A percentile compares a stretch with the other conserved stretches of the same genome.
These are phyloP conservation scores for Lordiphosa stackelbergi DNA, from an alignment of 1,140 invertebrate species.

Conservation along the genomic window DNA sequence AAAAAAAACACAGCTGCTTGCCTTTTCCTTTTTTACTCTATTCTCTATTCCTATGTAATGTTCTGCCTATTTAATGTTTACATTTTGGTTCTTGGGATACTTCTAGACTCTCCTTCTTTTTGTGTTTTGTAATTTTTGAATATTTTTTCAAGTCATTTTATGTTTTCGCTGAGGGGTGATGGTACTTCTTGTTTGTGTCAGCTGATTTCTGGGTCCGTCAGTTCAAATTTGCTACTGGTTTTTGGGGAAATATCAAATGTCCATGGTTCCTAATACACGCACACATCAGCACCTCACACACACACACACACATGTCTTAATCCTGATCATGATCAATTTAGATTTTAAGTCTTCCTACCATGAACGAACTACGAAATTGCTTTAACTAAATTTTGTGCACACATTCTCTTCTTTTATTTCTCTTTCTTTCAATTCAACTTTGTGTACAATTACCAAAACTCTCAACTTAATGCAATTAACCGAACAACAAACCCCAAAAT, in stretches of 20 bases:
- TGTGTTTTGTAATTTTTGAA: constrained; percentile 9
- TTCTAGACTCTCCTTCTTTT: constrained; percentile 14
- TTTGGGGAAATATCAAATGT: constrained; percentile 15
- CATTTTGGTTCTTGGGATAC: constrained; percentile 12
- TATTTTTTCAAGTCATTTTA: background rate
- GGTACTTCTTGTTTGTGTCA: constrained; percentile 28
- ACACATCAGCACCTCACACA: constrained; percentile 12
- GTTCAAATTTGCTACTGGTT: constrained; percentile 39
- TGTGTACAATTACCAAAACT: constrained; percentile 24
- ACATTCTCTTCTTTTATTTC: constrained; percentile 74
- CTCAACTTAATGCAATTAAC: constrained; percentile 49
- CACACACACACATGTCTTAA: constrained; percentile 26
- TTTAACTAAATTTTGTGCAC: constrained; percentile 70
- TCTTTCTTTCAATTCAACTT: constrained; percentile 64
- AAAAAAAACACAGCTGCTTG: constrained; percentile 50
- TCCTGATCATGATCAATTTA: constrained; percentile 47
- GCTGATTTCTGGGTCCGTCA: constrained; percentile 26
- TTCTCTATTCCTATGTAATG: constrained; percentile 15
- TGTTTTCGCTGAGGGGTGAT: constrained; percentile 31
- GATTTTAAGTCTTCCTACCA: constrained; percentile 28
- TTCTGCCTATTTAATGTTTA: constrained; percentile 31
- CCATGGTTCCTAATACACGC: constrained; percentile 12
- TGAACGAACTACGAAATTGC: constrained; percentile 52
- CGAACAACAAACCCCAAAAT: constrained; percentile 23
- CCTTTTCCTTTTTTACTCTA: constrained; percentile 40